Conservation (phyloP, 2,113 vertebrate genomes). For the Desmodus rotundus region DNA sequence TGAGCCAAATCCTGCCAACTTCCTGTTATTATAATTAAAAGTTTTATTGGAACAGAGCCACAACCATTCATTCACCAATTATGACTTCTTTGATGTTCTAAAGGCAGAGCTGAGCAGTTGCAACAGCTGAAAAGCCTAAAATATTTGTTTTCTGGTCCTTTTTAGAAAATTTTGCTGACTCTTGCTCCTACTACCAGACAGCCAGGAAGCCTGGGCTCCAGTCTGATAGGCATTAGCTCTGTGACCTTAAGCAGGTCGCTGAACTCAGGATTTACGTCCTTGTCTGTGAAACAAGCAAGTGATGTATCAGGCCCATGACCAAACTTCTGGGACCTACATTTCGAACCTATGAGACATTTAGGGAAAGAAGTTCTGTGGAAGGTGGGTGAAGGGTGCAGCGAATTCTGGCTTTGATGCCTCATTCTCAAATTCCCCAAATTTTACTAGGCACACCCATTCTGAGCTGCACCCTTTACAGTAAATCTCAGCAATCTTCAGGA, state of each 20-base stretch:
- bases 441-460: background rate
- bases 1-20: background rate
- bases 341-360: constrained; percentile 4
- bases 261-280: background rate
- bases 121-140: background rate
- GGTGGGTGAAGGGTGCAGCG: background rate
- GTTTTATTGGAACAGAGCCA: background rate
- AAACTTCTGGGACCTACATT: background rate
- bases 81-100: background rate
- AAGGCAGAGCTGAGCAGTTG: background rate
- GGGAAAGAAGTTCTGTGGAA: background rate
- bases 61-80: background rate
- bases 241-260: background rate
- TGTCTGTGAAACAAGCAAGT: background rate
- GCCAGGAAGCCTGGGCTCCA: background rate
- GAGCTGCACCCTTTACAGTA: background rate
- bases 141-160: background rate
- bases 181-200: background rate
- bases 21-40: background rate
- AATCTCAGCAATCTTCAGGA: background rate
- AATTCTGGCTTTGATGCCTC: background rate
- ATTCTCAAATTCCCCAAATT: background rate
- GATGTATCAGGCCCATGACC: background rate
- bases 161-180: background rate
- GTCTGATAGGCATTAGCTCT: background rate